A percentile compares a stretch with the other conserved stretches of the same genome.
Evolutionary conservation across 2,797 vertebrate species (phyloP).

Genomic region (Muscicapa comitata): DNA sequence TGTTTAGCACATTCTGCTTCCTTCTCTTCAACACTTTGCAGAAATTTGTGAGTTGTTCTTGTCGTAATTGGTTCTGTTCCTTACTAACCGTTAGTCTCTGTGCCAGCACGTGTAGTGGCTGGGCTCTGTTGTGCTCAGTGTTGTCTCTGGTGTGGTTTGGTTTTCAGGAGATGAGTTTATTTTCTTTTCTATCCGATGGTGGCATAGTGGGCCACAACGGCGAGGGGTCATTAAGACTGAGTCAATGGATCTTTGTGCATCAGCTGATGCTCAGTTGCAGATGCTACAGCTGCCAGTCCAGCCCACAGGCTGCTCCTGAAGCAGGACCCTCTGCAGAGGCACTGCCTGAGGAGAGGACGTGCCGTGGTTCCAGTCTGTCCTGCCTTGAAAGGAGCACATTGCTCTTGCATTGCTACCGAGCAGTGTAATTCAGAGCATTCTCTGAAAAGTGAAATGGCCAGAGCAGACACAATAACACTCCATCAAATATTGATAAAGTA

Average conservation of each 20-base stretch:
- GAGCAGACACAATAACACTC: not conserved
- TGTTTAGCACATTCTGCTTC: not conserved
- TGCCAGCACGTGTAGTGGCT: not conserved
- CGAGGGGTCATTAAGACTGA: not conserved
- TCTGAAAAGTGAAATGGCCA: slow-evolving; percentile 26
- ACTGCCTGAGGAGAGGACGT: not conserved
- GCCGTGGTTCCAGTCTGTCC: fast-evolving
- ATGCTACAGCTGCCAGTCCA: fast-evolving
- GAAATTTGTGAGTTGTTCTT: not conserved
- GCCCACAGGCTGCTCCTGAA: not conserved
- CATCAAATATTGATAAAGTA: slow-evolving; percentile 58
- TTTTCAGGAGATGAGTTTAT: not conserved
- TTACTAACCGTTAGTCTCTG: not conserved
- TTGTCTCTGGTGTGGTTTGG: not conserved
- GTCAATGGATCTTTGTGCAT: not conserved
- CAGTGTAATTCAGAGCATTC: not conserved
- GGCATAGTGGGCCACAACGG: not conserved
- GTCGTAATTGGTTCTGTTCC: not conserved
- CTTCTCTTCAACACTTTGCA: not conserved
- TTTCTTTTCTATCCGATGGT: not conserved
- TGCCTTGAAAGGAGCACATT: not conserved
- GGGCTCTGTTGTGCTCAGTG: not conserved
- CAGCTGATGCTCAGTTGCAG: not conserved
- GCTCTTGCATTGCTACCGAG: not conserved
- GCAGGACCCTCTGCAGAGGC: not conserved